Evolutionary conservation across 1,140 invertebrate species (phyloP), one percentile per base, ranked within the genome.

Genomic region (Philotrypesis tridentata): DNA sequence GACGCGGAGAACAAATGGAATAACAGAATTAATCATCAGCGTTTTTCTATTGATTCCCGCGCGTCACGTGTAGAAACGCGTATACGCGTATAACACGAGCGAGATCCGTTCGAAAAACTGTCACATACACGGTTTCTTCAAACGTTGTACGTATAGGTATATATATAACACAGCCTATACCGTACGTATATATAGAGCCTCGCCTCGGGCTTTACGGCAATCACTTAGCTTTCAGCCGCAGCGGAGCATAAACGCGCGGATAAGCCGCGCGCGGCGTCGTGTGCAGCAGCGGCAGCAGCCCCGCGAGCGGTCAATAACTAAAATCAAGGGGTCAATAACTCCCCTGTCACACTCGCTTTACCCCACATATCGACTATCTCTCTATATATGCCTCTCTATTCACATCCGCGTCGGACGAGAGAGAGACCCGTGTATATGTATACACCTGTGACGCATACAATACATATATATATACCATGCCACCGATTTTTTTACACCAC

Each of bases 151-250:
- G n/a, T 11, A 33, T 21, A n/a, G 25, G n/a, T n/a, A n/a, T n/a
- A n/a, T n/a, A n/a, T n/a, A n/a, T n/a, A n/a, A n/a, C n/a, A n/a
- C n/a, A n/a, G n/a, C n/a, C n/a, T n/a, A n/a, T n/a, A n/a, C n/a
- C n/a, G n/a, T n/a, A n/a, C n/a, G n/a, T n/a, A n/a, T 31, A 29
- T 9, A 12, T 2, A 6, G 27, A 1, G 60, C 12, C 8, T 63
- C 21, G 12, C 21, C 29, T 61, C 29, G 1, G 61, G 7, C 8
- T 17, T 61, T 14, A 29, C 27, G 14, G 27, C 63, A 68, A 79
- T 70, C 76, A 21, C 67, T 79, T 60, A 79, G 17, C 65, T 70
- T 79, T 71, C 27, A 71, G 29, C 8, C 11, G 43, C 76, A 71
- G 21, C 31, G 9, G 11, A 70, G 76, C 76, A 31, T 79, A 60